Base-by-base conservation (phyloP, 2,113 vertebrate species). In the Hemicordylus capensis region DNA sequence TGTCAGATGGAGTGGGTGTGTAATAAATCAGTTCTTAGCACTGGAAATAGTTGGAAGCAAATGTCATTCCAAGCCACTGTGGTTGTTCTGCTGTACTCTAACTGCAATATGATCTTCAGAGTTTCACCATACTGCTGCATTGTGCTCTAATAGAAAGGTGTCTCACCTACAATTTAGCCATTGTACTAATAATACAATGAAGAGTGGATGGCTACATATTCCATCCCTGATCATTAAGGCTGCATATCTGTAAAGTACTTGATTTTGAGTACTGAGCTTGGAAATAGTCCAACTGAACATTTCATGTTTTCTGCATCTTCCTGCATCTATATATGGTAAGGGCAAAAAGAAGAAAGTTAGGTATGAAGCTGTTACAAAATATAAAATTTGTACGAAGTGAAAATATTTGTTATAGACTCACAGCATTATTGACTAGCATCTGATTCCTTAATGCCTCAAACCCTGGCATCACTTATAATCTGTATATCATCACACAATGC, bases 21-120 rank as follows among this genome's bases (percentile, higher is more conserved):
- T 63, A 85, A 87, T 80, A 92, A 83, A 87, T 84, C 61, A 89
- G 58, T 39, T 20, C 19, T 81, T 87, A 61, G 9, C 61, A 91
- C 73, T 58, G 73, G 63, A 85, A 88, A 63, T 19, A 54, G 74
- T 86, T 77, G 72, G 81, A 84, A 19, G 15, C 70, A 90, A 90
- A 91, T 74, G 4, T 72, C 76, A 86, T 54, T 70, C 58, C 73
- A 91, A 86, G 87, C 5, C 19, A 67, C 72, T 48, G 69, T 28
- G 26, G 67, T 73, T 73, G 22, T 86, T 64, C 59, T 81, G 79
- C 63, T 66, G 59, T 69, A 81, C 46, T n/a, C n/a, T 34, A 80
- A 81, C 37, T 81, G 59, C 61, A 54, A 6, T 63, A 12, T 22
- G 61, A 88, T 78, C 89, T 91, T 90, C 77, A 92, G 48, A 37